phyloP scores from a whole-genome alignment of 2,113 vertebrate species.

The Aythya baeri region DNA sequence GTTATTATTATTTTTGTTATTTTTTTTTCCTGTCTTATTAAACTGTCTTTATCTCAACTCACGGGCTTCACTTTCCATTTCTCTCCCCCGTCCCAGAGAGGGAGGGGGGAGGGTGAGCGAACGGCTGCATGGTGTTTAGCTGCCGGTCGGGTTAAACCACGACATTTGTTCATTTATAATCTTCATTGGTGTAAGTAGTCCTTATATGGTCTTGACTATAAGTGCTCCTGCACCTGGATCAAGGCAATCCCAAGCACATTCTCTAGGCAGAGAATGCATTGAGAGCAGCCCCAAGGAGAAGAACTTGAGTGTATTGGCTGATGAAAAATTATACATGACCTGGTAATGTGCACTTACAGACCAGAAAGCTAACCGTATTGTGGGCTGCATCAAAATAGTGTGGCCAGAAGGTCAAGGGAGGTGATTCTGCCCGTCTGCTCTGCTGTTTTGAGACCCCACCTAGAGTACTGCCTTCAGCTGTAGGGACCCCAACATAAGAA shows the following conservation, averaged over 20 bases:
- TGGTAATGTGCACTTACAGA: neutral
- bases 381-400: neutral
- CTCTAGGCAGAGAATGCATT: neutral
- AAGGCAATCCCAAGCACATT: neutral
- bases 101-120: no score
- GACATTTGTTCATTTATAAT: slow-evolving; percentile 13
- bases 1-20: no score
- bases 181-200: neutral
- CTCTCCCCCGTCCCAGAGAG: no score
- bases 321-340: neutral
- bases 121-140: no score
- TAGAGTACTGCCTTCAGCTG: neutral
- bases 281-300: neutral
- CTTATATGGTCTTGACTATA: neutral
- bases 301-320: neutral
- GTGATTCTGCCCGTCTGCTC: neutral
- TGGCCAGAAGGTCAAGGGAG: neutral
- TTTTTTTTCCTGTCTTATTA: no score
- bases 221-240: neutral
- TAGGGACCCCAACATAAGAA: neutral
- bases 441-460: neutral
- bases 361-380: neutral
- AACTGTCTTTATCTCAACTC: no score
- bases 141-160: no score
- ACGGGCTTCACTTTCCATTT: no score